Evolutionary conservation across 2,113 vertebrate genomes (phyloP).

Genomic region (Microcebus jonahi): DNA sequence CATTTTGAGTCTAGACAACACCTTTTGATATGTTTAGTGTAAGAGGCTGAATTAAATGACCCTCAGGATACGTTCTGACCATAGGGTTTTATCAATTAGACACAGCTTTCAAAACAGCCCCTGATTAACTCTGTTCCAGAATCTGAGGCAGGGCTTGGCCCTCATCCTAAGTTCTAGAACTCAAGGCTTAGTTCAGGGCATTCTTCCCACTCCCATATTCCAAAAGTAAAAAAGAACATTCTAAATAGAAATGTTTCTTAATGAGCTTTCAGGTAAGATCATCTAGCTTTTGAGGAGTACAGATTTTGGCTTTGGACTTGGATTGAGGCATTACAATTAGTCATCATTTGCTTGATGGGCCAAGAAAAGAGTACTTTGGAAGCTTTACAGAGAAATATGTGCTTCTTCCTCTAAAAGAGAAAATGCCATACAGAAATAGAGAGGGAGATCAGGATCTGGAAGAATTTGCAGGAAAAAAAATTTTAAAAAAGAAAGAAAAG

Average conservation of each 20-base stretch:
- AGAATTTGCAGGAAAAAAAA: too few species aligned
- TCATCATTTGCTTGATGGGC: constrained; percentile 37
- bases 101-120: constrained; percentile 35
- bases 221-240: constrained; percentile 28
- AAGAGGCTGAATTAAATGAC: constrained; percentile 50
- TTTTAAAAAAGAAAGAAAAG: too few species aligned
- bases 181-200: constrained; percentile 41
- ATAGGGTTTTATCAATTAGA: constrained; percentile 32
- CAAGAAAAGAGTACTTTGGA: constrained; percentile 11
- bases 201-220: constrained; percentile 17
- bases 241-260: constrained; percentile 35
- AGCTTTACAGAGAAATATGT: not conserved
- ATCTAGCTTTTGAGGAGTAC: not conserved
- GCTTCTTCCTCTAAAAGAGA: constrained; percentile 30
- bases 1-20: not conserved
- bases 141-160: not conserved
- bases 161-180: constrained; percentile 41
- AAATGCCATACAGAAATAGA: constrained; percentile 20
- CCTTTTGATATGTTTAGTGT: not conserved
- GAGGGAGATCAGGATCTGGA: not conserved
- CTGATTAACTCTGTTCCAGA: constrained; percentile 25
- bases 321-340: constrained; percentile 46
- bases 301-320: constrained; percentile 10
- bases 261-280: not conserved
- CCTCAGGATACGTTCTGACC: constrained; percentile 15